phyloP scores from a whole-genome alignment of 2,113 vertebrate genomes.

The Hiodon alosoides region DNA sequence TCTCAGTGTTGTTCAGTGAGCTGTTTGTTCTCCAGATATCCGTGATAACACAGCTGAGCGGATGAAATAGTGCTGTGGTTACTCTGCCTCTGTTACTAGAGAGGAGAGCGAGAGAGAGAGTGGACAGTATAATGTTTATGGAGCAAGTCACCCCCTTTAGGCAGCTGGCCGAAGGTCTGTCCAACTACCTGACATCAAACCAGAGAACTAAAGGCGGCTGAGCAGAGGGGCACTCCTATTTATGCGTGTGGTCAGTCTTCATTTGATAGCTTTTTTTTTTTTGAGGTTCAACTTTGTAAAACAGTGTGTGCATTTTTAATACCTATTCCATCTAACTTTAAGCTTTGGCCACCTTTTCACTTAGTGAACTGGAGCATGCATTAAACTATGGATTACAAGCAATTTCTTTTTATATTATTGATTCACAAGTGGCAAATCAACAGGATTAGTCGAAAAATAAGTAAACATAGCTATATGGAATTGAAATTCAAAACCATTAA shows the following conservation, averaged over 20 bases:
- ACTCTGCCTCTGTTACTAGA: background rate
- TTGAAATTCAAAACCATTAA: no score
- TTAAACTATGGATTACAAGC: no score
- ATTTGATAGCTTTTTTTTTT: slow-evolving; percentile 17
- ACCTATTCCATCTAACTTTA: no score
- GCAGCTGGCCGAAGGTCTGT: slow-evolving; percentile 5
- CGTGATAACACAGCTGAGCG: background rate
- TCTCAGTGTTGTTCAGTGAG: background rate
- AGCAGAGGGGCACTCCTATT: background rate
- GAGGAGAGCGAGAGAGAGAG: background rate
- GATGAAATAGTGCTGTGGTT: background rate
- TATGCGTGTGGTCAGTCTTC: no score
- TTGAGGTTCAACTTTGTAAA: no score
- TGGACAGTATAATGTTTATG: slow-evolving; percentile 9
- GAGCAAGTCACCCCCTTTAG: background rate
- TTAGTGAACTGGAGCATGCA: no score
- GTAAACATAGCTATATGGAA: no score
- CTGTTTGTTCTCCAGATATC: slow-evolving; percentile 3
- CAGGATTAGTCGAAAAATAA: no score
- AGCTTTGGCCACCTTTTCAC: no score
- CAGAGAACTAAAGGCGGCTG: background rate
- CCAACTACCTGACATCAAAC: background rate
- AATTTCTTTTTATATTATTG: no score
- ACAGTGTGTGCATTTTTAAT: no score
- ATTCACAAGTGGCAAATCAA: no score